Evolutionary conservation across 2,888 invertebrate genomes (phyloP), one percentile per base, ranked within the genome.

Genomic region (Choristoneura rosaceana): DNA sequence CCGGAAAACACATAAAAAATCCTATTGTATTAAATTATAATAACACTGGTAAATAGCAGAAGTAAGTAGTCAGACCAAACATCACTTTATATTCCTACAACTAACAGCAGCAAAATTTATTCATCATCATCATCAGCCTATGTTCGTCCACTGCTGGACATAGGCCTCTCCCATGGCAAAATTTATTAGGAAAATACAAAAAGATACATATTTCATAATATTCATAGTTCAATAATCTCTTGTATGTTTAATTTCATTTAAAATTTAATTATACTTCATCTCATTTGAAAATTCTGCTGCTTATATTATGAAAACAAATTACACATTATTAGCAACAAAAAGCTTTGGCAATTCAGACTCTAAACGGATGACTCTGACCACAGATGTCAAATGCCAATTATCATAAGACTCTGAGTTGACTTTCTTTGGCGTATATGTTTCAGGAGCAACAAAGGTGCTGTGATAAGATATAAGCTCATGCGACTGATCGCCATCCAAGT

Each of bases 381-480:
- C 95, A 1, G 97, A 97, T 60, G 95, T 94, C 62, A 97, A 88
- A 69, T 95, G 95, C 96, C 96, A 97, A 69, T 91, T 87, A 61
- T 90, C 90, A 78, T 90, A 89, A 0, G 63, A 45, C 10, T 68
- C 62, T 25, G 87, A 84, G 79, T 89, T 89, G 4, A 86, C 77
- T 76, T 85, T 90, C 80, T 93, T 92, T 66, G 89, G 85, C 68
- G 83, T 80, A 75, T 88, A 88, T 9, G 85, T 78, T 68, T 92
- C 92, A 0, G 94, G 92, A 14, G 91, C 87, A 3, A 93, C 87
- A 86, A 96, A 97, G 9, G 96, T 96, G 75, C 96, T 96, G 78
- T 95, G 95, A 83, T 97, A 97, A 59, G 96, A 97, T 66, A 98
- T 96, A 65, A 98, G 87, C 86, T 98, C 97, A 84, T 96, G 96